These are phyloP conservation scores for Pseudanteris insignis DNA, from an alignment of 2,888 invertebrate species.

Conservation along the genomic window DNA sequence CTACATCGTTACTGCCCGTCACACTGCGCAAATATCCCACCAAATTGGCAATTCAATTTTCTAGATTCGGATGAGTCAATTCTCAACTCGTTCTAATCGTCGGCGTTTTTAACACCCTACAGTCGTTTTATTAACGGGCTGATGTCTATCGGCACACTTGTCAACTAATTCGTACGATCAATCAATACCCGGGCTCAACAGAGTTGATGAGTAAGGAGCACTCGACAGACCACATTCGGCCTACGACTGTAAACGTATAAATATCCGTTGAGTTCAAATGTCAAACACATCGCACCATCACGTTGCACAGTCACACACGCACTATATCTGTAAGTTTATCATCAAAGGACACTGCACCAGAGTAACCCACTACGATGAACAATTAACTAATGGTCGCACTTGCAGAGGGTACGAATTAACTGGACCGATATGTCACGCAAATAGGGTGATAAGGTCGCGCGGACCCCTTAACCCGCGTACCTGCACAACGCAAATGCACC, in stretches of 20 bases:
- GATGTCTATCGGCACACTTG: too few relatives aligned
- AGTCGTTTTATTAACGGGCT: too few relatives aligned
- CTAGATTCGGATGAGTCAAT: conserved; percentile 1
- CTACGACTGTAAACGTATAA: background rate
- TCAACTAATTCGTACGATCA: too few relatives aligned
- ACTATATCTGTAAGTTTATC: conserved; percentile 11
- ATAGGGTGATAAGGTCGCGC: conserved; percentile 9
- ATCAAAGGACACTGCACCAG: conserved; percentile 4
- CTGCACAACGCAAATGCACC: conserved; percentile 11
- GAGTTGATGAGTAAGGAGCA: too few relatives aligned
- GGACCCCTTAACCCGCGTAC: conserved; percentile 9
- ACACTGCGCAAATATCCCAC: background rate
- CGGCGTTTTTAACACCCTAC: too few relatives aligned
- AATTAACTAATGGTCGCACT: conserved; percentile 5
- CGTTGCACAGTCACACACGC: conserved; percentile 25
- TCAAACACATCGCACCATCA: conserved; percentile 20
- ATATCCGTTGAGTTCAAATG: conserved; percentile 8
- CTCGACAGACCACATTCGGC: too few relatives aligned
- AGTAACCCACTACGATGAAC: conserved; percentile 1
- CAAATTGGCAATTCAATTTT: background rate
- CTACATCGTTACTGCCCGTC: conserved; percentile 51
- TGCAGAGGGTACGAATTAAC: conserved; percentile 10
- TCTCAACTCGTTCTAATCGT: background rate
- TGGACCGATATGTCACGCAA: conserved; percentile 6
- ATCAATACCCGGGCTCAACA: too few relatives aligned